Evolutionary conservation across 2,797 vertebrate genomes (phyloP), one percentile per base, ranked within the genome.

Genomic region (Bovichtus variegatus): DNA sequence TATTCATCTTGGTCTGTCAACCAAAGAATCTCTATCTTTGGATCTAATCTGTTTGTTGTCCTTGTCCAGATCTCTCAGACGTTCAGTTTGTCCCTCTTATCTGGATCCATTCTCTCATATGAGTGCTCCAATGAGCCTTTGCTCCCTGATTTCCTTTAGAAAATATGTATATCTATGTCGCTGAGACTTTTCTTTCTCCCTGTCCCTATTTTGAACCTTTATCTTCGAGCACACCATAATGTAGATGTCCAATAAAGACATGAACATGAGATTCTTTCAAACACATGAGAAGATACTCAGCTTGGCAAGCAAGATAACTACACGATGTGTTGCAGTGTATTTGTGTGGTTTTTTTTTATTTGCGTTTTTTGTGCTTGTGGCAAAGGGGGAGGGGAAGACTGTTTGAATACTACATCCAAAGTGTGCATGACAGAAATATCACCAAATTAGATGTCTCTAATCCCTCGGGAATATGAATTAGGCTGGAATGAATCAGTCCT

Each of bases 391-490:
- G 88, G 91, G 87, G 84, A 82, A 60, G 71, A 83, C 71, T 81
- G 85, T 83, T 91, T 93, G 85, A 93, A 92, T 91, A 89, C 87
- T 91, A 91, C 80, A 92, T 91, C 89, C 91, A 91, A 89, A 93
- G 92, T 92, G 89, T 88, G 91, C 89, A 85, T 89, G 90, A 92
- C 91, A 92, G 91, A 91, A 94, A 93, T 93, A 94, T 94, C 92
- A 91, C 92, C 90, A 94, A 94, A 94, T 94, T 92, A 94, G 88
- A 93, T 91, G 90, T 91, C 80, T 91, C 92, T 94, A 94, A 94
- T 94, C 93, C 93, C 85, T 84, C 43, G 71, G 92, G 93, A 94
- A 93, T 93, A 90, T 94, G 93, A 94, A 93, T 94, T 94, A 94
- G 91, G 90, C 82, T 75, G 87, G 91, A 92, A 93, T 94, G 92